A percentile compares a stretch with the other conserved stretches of the same genome.
Conservation (phyloP, 2,888 invertebrate genomes). For the Lacanobia oleracea region DNA sequence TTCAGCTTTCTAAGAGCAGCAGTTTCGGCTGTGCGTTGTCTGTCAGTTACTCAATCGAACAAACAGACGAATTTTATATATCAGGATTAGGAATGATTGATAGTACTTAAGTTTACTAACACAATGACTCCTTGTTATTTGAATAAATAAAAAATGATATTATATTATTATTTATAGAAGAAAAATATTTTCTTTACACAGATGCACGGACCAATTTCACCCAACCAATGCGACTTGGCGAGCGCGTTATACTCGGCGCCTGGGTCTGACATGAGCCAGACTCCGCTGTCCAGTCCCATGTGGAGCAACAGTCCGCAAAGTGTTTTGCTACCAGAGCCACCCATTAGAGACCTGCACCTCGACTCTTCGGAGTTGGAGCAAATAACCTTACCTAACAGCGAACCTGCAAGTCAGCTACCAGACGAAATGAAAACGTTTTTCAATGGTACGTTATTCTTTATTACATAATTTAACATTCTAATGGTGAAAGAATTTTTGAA, state of each 20-base stretch:
- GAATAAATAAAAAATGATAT: no score
- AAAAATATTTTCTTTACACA: slow-evolving; percentile 40
- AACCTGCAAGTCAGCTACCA: slow-evolving; percentile 29
- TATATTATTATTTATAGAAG: background rate
- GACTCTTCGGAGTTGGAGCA: slow-evolving; percentile 79
- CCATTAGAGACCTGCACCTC: slow-evolving; percentile 74
- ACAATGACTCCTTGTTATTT: no score
- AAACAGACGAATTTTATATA: no score
- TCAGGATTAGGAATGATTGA: no score
- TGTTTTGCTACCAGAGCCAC: slow-evolving; percentile 69
- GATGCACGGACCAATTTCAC: slow-evolving; percentile 47
- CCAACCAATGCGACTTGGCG: slow-evolving; percentile 70
- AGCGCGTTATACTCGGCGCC: slow-evolving; percentile 64
- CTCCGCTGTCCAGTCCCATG: slow-evolving; percentile 56
- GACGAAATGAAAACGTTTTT: slow-evolving; percentile 57
- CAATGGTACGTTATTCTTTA: slow-evolving; percentile 40
- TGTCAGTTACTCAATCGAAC: no score
- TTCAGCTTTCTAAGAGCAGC: no score
- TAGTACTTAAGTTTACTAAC: no score
- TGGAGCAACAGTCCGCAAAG: slow-evolving; percentile 51
- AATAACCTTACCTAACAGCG: slow-evolving; percentile 31
- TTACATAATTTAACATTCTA: no score
- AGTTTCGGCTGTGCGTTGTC: no score
- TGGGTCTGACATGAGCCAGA: slow-evolving; percentile 51
- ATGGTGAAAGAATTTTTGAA: no score